Evolutionary conservation across 2,888 invertebrate species (phyloP).

Genomic region (Seladonia tumulorum): DNA sequence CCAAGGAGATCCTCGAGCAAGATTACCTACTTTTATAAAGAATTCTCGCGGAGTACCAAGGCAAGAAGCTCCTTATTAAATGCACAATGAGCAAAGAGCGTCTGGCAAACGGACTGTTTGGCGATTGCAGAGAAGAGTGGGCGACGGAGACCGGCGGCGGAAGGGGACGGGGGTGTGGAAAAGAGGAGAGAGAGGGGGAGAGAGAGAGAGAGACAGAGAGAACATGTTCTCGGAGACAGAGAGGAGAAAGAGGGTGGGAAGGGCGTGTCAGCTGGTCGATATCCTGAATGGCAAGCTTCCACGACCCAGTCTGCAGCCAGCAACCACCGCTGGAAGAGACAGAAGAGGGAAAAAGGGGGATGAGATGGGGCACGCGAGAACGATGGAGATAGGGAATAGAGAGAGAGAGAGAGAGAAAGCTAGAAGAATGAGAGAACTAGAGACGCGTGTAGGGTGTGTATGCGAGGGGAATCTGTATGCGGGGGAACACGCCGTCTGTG

Average conservation of each 20-base stretch:
- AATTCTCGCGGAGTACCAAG: constrained; percentile 55
- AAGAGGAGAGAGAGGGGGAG: constrained; percentile 22
- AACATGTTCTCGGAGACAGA: constrained; percentile 20
- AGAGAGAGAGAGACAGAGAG: not conserved
- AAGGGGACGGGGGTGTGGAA: not conserved
- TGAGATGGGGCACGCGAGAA: not conserved
- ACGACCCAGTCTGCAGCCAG: constrained; percentile 69
- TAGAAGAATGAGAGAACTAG: constrained; percentile 24
- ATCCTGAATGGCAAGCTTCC: constrained; percentile 79
- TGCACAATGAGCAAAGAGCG: constrained; percentile 62
- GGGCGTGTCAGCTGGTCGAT: constrained; percentile 82
- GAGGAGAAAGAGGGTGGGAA: constrained; percentile 53
- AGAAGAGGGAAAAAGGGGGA: constrained; percentile 17
- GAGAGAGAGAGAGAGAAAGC: not conserved
- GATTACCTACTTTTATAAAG: constrained; percentile 66
- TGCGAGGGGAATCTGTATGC: constrained; percentile 25
- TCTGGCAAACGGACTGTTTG: constrained; percentile 68
- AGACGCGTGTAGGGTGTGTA: constrained; percentile 27
- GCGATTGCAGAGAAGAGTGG: constrained; percentile 60
- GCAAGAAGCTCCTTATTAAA: constrained; percentile 67
- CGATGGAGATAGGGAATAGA: not conserved
- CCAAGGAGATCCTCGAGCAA: constrained; percentile 63
- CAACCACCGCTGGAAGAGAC: constrained; percentile 46
- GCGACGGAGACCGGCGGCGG: constrained; percentile 35
- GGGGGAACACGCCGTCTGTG: not conserved